Base-by-base conservation (phyloP, 1,140 invertebrate species). In the Ceratina japonica region DNA sequence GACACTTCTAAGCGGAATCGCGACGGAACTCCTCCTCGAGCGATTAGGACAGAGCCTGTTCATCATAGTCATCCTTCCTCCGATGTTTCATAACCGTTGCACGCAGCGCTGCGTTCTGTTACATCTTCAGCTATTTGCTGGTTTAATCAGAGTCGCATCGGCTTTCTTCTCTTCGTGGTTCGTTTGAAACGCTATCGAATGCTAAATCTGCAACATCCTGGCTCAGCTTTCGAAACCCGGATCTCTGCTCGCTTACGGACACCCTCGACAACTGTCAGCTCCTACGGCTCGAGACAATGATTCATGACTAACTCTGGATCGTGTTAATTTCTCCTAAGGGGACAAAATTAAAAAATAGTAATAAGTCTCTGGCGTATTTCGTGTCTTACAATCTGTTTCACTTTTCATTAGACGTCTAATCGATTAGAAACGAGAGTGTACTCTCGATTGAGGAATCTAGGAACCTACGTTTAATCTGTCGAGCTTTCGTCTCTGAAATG, bases 141-240 rank as follows among this genome's bases (percentile, higher is more conserved):
- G n/a, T 44, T 49, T n/a, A 52, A 10, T n/a, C 31, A 24, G 20
- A n/a, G 72, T 24, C 37, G 7, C 12, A 10, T 51, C 27, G 27
- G 20, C 16, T 71, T 52, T 56, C 59, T 51, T 71, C 72, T 16
- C 49, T 64, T 77, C 49, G 66, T 56, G 75, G 65, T 77, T 61
- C 49, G 18, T 54, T 64, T 56, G 31, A 22, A 44, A 0, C 27
- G 16, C 72, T 78, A 78, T 78, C 75, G 31, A 63, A 16, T 20
- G 49, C 59, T 49, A 63, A 72, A 78, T 78, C 75, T 78, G 56
- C 75, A 78, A 63, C 75, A 78, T 78, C 75, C 75, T 78, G 68
- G n/a, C 8, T 64, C 49, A 52, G 24, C 49, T 78, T 78, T 72
- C 75, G 75, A 72, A 78, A 78, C 20, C 59, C 27, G 22, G 4